Base-by-base conservation (phyloP, 2,888 invertebrate genomes). In the Eutolmus rufibarbis region DNA sequence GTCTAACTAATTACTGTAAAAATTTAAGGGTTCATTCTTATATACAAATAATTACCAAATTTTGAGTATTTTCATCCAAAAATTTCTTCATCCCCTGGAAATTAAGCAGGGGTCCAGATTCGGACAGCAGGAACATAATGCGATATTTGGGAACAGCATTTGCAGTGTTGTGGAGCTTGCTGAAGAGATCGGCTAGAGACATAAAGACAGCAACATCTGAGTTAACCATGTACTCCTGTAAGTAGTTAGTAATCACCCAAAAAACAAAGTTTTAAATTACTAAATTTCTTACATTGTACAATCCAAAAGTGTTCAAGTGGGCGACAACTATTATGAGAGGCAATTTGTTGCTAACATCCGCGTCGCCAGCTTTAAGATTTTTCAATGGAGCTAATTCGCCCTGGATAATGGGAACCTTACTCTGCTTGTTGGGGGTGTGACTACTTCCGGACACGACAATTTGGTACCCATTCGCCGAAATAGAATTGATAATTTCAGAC, bases 51-150 rank as follows among this genome's bases (percentile, higher is more conserved):
- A 7, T n/a, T 74, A 97, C 97, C 94, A 96, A 97, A 89, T 96
- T 93, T 85, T 91, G 90, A 1, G 90, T 89, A 89, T 92, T 92
- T 84, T 93, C 95, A 91, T 99, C 99, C 16, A 99, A 94, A 97
- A 98, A 99, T 91, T 98, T 97, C 93, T 98, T 98, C 74, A 97
- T 96, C 0, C 99, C 98, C 92, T 98, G 97, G 91, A 97, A 99
- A 93, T 99, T 99, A 9, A 96, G 93, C 57, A 96, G 94, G 91
- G 98, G 97, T 4, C 99, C 99, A 74, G 96, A 97, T 28, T 98
- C 98, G 40, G 98, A 95, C 87, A 98, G 93, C 86, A 98, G 94
- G 92, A 99, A 99, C 86, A 99, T 93, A 16, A 99, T 92, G 89
- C 97, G 96, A 77, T 96, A 96, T 84, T 94, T 95, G 0, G 96